A percentile compares a stretch with the other conserved stretches of the same genome.
Evolutionary conservation across 1,140 invertebrate genomes (phyloP).

Genomic region (Latrodectus geometricus): DNA sequence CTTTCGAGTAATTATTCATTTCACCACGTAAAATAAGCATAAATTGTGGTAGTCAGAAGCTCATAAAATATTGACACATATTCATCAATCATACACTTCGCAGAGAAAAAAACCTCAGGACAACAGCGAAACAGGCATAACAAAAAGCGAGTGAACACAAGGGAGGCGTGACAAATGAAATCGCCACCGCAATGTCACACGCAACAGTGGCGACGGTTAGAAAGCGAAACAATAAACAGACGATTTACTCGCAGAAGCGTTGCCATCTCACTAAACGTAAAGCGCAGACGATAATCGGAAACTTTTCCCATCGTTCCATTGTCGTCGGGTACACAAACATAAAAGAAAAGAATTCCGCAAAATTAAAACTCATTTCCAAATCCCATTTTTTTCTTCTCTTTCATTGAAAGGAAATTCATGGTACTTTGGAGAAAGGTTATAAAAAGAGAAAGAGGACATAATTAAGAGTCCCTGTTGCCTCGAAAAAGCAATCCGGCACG

Average conservation of each 20-base stretch:
- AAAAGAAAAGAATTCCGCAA: neutral
- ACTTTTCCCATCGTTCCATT: neutral
- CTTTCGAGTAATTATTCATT: no score
- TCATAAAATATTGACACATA: neutral
- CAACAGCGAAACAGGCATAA: neutral
- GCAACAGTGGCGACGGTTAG: neutral
- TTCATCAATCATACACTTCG: neutral
- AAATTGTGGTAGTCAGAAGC: neutral
- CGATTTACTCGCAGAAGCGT: neutral
- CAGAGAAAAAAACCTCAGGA: neutral
- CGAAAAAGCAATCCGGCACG: conserved; percentile 42
- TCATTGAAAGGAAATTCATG: conserved; percentile 7
- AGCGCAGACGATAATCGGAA: neutral
- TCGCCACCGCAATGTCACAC: neutral
- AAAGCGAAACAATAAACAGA: neutral
- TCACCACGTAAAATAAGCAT: no score
- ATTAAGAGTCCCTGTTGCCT: conserved; percentile 24
- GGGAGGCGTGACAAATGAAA: neutral
- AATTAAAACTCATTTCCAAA: neutral
- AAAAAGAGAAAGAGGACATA: conserved; percentile 32
- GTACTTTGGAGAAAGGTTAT: conserved; percentile 12
- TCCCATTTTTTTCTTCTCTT: neutral
- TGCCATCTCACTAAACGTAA: neutral
- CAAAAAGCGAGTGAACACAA: neutral
- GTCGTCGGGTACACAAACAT: neutral